phyloP scores from a whole-genome alignment of 30 jellyfish, hydroid and myxozoan species.

The Nemopilema nomurai region DNA sequence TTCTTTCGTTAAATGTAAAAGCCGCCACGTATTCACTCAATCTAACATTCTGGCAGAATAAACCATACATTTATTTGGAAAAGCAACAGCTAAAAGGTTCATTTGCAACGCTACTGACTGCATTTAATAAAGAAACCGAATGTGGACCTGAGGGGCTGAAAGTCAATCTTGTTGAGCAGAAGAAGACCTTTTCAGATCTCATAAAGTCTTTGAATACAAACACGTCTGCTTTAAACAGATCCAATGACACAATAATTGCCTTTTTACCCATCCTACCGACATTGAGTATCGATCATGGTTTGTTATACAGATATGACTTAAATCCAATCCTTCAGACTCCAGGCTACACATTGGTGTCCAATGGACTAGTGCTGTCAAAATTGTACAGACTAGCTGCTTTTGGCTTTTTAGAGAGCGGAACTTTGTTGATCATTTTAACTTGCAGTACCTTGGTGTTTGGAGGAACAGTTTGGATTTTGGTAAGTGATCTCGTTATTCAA shows the following conservation, averaged over 20 bases:
- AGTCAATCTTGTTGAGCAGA: constrained; percentile 6
- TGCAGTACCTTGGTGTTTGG: constrained; percentile 5
- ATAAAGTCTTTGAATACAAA: background rate
- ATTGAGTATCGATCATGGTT: background rate
- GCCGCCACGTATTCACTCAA: background rate
- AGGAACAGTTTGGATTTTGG: constrained; percentile 41
- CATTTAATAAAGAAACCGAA: background rate
- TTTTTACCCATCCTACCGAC: constrained; percentile 24
- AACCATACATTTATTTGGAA: constrained; percentile 14
- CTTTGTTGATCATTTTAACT: constrained; percentile 12
- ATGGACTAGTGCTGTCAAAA: constrained; percentile 12
- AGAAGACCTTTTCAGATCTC: constrained; percentile 9
- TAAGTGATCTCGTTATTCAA: background rate
- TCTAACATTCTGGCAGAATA: constrained; percentile 20
- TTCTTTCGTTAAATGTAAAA: background rate
- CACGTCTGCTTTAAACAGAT: background rate
- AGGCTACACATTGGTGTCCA: constrained; percentile 36
- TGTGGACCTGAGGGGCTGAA: constrained; percentile 33
- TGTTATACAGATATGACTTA: background rate
- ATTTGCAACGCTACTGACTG: background rate
- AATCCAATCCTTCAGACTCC: constrained; percentile 10
- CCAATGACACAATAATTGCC: background rate
- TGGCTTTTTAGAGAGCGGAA: constrained; percentile 43
- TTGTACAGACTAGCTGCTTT: constrained; percentile 37
- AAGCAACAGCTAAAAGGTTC: background rate